Evolutionary conservation across 2,888 invertebrate genomes (phyloP).

Genomic region (Melieria omissa): DNA sequence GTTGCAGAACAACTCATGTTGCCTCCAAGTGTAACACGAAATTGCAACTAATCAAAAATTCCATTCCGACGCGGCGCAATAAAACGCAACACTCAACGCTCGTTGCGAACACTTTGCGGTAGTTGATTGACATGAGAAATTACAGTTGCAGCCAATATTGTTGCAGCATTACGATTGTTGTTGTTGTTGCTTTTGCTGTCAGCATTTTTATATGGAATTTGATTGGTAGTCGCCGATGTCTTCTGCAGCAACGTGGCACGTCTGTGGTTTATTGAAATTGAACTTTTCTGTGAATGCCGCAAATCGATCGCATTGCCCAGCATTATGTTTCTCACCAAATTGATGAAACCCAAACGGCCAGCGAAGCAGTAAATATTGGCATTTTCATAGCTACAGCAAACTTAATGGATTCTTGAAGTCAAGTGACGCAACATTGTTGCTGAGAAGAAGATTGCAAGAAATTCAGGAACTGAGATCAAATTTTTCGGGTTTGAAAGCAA

Average conservation of each 20-base stretch:
- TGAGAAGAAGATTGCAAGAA: too few species aligned
- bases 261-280: conserved; percentile 23
- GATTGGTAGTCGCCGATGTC: neutral
- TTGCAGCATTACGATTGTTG: conserved; percentile 2
- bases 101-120: conserved; percentile 33
- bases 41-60: conserved; percentile 38
- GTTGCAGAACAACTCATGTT: neutral
- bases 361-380: too few species aligned
- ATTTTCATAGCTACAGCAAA: too few species aligned
- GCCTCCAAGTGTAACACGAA: conserved; percentile 27
- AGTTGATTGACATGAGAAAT: conserved; percentile 38
- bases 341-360: too few species aligned
- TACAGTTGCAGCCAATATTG: conserved; percentile 21
- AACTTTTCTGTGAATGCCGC: conserved; percentile 10
- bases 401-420: too few species aligned
- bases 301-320: too few species aligned
- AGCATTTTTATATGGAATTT: neutral
- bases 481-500: too few species aligned
- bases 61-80: conserved; percentile 5
- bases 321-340: too few species aligned
- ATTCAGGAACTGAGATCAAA: too few species aligned
- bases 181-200: conserved; percentile 11
- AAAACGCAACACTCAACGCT: neutral
- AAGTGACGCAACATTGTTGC: too few species aligned
- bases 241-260: conserved; percentile 2